A percentile compares a stretch with the other conserved stretches of the same genome.
phyloP scores from a whole-genome alignment of 2,113 vertebrate genomes.

The Malurus elegans region DNA sequence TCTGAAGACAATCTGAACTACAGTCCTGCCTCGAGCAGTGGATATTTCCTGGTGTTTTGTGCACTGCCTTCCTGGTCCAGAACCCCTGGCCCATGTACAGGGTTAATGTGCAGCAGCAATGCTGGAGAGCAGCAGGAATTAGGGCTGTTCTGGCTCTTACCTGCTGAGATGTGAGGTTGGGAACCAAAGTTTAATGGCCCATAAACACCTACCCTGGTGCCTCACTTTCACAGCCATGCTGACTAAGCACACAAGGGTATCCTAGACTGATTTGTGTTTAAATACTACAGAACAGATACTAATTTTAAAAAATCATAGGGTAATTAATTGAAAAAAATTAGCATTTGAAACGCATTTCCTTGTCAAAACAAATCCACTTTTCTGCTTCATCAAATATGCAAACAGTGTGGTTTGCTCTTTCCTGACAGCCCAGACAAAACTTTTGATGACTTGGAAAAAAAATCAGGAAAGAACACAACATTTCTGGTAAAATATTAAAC shows the following conservation, averaged over 20 bases:
- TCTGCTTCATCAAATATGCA: neutral
- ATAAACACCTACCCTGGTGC: neutral
- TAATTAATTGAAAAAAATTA: neutral
- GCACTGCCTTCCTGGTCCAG: neutral
- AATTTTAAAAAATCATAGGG: neutral
- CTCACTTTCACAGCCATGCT: neutral
- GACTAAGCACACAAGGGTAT: neutral
- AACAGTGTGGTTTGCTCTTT: neutral
- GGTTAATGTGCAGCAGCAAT: neutral
- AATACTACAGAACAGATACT: neutral
- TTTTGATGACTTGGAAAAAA: neutral
- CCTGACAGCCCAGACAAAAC: neutral
- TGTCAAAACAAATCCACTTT: neutral
- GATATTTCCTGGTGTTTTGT: neutral
- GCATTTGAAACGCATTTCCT: neutral
- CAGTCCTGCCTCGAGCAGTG: neutral
- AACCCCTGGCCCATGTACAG: neutral
- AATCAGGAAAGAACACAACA: neutral
- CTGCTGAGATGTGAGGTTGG: neutral
- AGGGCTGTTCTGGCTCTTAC: neutral
- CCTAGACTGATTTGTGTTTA: neutral
- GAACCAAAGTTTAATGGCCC: constrained; percentile 14
- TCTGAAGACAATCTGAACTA: neutral
- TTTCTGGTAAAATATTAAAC: neutral
- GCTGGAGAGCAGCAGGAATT: neutral